Evolutionary conservation across 2,888 invertebrate species (phyloP).

Genomic region (Caenorhabditis auriculariae): DNA sequence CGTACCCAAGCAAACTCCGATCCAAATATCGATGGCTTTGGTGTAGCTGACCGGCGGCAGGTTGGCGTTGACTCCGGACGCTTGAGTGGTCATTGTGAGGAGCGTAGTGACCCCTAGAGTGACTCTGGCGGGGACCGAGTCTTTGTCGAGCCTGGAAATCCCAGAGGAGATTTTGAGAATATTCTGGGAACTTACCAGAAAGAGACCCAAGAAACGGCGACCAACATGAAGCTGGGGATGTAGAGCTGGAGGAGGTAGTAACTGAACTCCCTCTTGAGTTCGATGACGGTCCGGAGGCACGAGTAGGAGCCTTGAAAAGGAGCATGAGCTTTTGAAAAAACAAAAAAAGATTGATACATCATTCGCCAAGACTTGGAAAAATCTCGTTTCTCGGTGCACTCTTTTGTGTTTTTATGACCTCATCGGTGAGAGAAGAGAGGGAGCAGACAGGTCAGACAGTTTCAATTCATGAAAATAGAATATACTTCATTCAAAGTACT

Average conservation of each 20-base stretch:
- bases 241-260: constrained; percentile 73
- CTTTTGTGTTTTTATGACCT: too few species aligned
- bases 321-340: neutral
- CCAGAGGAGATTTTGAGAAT: neutral
- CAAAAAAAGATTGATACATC: too few species aligned
- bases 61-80: constrained; percentile 56
- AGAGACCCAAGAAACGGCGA: constrained; percentile 68
- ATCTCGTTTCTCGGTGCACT: too few species aligned
- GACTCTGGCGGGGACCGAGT: constrained; percentile 61
- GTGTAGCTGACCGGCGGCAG: constrained; percentile 55
- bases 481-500: too few species aligned
- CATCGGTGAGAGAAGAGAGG: too few species aligned
- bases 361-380: too few species aligned
- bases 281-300: constrained; percentile 46
- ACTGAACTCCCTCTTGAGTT: constrained; percentile 79
- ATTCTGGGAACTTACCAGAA: constrained; percentile 11
- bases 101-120: constrained; percentile 81
- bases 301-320: constrained; percentile 37
- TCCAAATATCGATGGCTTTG: constrained; percentile 59
- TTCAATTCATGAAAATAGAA: too few species aligned
- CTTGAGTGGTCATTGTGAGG: constrained; percentile 81
- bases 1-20: constrained; percentile 45
- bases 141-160: constrained; percentile 51
- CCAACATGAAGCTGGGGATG: constrained; percentile 92
- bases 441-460: too few species aligned